phyloP scores from a whole-genome alignment of 1,140 invertebrate genomes.

The Leptinotarsa defecta region DNA sequence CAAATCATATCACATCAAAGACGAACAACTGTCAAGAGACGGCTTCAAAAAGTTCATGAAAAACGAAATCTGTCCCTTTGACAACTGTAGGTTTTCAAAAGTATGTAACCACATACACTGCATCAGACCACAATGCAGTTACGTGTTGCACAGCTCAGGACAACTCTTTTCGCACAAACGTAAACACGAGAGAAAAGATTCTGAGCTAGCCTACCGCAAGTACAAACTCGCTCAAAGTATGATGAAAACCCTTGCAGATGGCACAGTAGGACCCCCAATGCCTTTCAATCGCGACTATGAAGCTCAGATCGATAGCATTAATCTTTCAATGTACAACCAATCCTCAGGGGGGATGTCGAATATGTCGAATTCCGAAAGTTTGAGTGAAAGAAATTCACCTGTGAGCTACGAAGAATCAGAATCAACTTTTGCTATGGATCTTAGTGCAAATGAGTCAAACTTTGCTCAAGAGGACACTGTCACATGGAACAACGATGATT shows the following conservation, averaged over 20 bases:
- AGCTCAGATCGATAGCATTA: constrained; percentile 45
- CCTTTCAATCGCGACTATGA: constrained; percentile 49
- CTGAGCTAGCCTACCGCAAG: constrained; percentile 81
- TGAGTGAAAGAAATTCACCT: constrained; percentile 54
- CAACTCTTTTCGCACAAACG: constrained; percentile 98
- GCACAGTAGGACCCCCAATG: constrained; percentile 34
- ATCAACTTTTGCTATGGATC: constrained; percentile 52
- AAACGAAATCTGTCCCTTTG: constrained; percentile 90
- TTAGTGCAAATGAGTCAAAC: constrained; percentile 52
- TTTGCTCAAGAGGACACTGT: constrained; percentile 42
- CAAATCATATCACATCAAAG: constrained; percentile 97
- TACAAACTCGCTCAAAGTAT: constrained; percentile 65
- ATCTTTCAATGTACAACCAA: constrained; percentile 48
- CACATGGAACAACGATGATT: constrained; percentile 57
- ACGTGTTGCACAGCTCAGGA: constrained; percentile 93
- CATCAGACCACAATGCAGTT: constrained; percentile 92
- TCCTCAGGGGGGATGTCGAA: constrained; percentile 38
- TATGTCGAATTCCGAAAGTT: constrained; percentile 52
- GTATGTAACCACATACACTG: constrained; percentile 99
- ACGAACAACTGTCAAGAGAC: constrained; percentile 92
- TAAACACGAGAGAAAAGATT: constrained; percentile 93
- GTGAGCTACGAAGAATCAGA: constrained; percentile 53
- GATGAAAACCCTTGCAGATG: constrained; percentile 55
- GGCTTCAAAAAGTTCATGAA: constrained; percentile 99
- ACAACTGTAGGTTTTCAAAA: constrained; percentile 88